These are phyloP conservation scores for Scolopax mira DNA, from an alignment of 2,113 vertebrate species.

Conservation along the genomic window DNA sequence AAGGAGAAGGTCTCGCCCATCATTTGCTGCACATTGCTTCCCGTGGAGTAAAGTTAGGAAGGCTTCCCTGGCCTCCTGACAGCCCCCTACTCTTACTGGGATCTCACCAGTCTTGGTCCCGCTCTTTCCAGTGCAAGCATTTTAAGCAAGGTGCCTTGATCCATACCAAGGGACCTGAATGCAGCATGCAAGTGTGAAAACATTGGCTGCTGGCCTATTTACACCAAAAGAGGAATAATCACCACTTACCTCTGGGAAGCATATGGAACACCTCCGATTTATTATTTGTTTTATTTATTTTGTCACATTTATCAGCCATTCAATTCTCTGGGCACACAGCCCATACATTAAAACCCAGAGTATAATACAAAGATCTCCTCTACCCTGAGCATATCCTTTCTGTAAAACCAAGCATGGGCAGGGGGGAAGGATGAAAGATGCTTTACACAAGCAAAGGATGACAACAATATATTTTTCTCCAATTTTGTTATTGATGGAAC, in stretches of 20 bases:
- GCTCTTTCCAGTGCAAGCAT: background rate
- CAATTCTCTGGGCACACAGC: conserved; percentile 14
- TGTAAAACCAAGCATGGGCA: background rate
- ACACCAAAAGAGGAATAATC: conserved; percentile 9
- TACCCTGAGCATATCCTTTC: background rate
- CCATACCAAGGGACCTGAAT: background rate
- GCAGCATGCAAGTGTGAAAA: conserved; percentile 14
- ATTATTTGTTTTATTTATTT: conserved; percentile 64
- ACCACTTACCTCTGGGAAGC: conserved; percentile 24
- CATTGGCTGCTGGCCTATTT: background rate
- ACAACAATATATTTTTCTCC: conserved; percentile 32
- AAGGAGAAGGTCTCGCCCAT: background rate
- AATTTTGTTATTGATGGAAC: conserved; percentile 13
- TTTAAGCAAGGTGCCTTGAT: background rate
- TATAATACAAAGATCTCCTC: conserved; percentile 11
- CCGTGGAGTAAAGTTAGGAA: background rate
- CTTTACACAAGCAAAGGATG: background rate
- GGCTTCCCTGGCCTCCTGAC: background rate
- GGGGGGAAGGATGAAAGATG: conserved; percentile 26
- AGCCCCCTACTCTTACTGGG: background rate
- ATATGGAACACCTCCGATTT: conserved; percentile 4
- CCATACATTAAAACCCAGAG: conserved; percentile 39
- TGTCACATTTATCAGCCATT: conserved; percentile 57
- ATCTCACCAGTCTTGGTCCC: background rate
- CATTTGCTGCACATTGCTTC: background rate